These are phyloP conservation scores for Drosophila affinis DNA, from an alignment of 2,888 invertebrate species.

Conservation along the genomic window DNA sequence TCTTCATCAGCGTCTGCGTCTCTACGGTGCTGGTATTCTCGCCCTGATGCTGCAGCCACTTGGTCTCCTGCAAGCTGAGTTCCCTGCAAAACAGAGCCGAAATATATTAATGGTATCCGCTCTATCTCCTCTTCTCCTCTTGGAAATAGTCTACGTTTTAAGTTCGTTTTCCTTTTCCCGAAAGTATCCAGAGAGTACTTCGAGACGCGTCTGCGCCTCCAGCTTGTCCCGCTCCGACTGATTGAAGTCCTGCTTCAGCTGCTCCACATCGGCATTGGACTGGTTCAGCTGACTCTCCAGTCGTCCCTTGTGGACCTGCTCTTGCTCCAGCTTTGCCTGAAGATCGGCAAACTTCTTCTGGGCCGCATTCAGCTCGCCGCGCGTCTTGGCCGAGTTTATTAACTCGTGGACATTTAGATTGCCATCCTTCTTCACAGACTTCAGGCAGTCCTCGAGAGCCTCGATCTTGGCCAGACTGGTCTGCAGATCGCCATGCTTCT, in stretches of 20 bases:
- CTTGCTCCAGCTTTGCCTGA: conserved; percentile 84
- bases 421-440: conserved; percentile 83
- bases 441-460: conserved; percentile 84
- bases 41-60: conserved; percentile 92
- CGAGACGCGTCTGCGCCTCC: conserved; percentile 92
- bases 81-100: conserved; percentile 86
- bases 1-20: conserved; percentile 90
- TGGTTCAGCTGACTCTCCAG: conserved; percentile 83
- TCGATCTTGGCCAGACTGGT: conserved; percentile 82
- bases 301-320: conserved; percentile 83
- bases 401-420: conserved; percentile 84
- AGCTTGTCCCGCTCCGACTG: conserved; percentile 88
- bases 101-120: neutral
- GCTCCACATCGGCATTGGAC: conserved; percentile 85
- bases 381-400: conserved; percentile 86
- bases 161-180: conserved; percentile 94
- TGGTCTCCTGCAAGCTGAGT: conserved; percentile 89
- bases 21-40: conserved; percentile 92
- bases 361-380: conserved; percentile 86
- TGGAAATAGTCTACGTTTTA: conserved; percentile 87
- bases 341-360: conserved; percentile 85
- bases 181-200: conserved; percentile 94
- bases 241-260: conserved; percentile 86
- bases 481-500: conserved; percentile 79
- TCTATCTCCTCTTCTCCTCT: neutral